Evolutionary conservation across 2,888 invertebrate species (phyloP), one percentile per base, ranked within the genome.

Genomic region (Ectropis crepuscularia): DNA sequence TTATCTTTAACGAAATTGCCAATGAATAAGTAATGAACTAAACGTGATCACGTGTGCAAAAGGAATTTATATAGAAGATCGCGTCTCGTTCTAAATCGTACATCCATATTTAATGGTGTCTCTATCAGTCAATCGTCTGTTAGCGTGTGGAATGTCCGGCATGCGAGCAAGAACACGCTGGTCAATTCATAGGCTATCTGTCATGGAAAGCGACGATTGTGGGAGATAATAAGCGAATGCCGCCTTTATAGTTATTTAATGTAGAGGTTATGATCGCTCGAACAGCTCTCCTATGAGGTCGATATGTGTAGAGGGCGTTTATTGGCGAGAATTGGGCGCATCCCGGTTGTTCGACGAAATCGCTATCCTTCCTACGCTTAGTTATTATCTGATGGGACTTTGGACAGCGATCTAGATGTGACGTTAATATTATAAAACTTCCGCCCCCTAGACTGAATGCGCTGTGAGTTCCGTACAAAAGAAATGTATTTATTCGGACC

Each of bases 291-390:
- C 71, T 78, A 75, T 80, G 80, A 84, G 83, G 83, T 85, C 86
- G 86, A 89, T 88, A 87, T 79, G 86, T 84, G 81, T 87, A 84
- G 82, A 85, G 87, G 87, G 86, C 86, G 88, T 89, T 91, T 90
- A 92, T 90, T 92, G 89, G 87, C 86, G 88, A 87, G 89, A 92
- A 92, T 92, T 92, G 90, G 90, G 90, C 89, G 90, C 91, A 90
- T 92, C 92, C 92, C 92, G 92, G 90, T 85, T 88, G 88, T 87
- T 86, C 84, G 83, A 82, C 86, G 83, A 87, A 90, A 89, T 89
- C 88, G 88, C 89, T 90, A 88, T 89, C 87, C 88, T 82, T 88
- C 88, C 88, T 89, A 87, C 85, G 81, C 84, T 82, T 79, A 73
- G 78, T 78, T 83, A 82, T 86, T 85, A 86, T 86, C 86, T 82